A percentile compares a stretch with the other conserved stretches of the same genome.
Conservation (phyloP, 53 echinoderm and acorn worm species). For the Stichopus horrens region DNA sequence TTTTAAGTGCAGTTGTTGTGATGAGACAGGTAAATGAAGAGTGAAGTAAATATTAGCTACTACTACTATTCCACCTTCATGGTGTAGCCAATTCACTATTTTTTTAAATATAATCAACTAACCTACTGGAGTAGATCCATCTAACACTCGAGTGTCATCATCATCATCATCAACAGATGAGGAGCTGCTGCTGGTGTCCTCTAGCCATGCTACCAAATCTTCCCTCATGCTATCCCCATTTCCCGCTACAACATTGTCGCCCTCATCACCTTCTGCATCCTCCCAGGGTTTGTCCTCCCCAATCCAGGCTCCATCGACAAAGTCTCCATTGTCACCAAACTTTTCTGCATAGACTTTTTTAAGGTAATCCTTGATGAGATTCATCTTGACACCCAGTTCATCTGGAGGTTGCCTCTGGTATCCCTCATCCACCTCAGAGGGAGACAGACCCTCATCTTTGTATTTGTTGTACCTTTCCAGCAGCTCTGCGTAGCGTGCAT, state of each 20-base stretch:
- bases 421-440: neutral
- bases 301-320: slow-evolving; percentile 48
- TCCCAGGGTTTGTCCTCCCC: slow-evolving; percentile 8
- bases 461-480: slow-evolving; percentile 43
- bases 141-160: neutral
- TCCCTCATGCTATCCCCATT: neutral
- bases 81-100: no score
- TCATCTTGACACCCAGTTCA: slow-evolving; percentile 35
- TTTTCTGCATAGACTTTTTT: slow-evolving; percentile 19
- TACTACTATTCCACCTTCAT: no score
- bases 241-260: neutral
- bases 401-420: slow-evolving; percentile 5
- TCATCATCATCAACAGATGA: neutral
- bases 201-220: slow-evolving; percentile 21
- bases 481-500: slow-evolving; percentile 23
- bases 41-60: no score
- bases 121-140: no score
- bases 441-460: neutral
- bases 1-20: no score
- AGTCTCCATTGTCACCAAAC: slow-evolving; percentile 22
- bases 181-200: neutral
- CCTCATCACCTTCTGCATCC: neutral
- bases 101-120: no score
- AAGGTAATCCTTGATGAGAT: slow-evolving; percentile 31
- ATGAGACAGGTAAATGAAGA: no score